Evolutionary conservation across 2,888 invertebrate species (phyloP), one percentile per base, ranked within the genome.

Genomic region (Buathra laborator): DNA sequence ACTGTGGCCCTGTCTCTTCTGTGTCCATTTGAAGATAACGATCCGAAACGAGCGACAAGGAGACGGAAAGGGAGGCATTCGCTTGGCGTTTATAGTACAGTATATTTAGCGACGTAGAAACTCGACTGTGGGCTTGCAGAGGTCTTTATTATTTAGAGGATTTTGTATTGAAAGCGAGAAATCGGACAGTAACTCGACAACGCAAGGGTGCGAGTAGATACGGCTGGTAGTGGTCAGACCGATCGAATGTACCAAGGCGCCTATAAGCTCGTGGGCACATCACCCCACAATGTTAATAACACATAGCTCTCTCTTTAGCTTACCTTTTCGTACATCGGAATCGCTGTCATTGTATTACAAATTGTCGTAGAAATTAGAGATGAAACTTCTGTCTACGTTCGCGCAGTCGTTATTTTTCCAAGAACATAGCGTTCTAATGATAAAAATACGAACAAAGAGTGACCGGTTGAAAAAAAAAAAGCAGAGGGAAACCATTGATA

Each of bases 1-100:
- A 43, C 43, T 5, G 29, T 14, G 14, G 5, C 1, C 56, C 59
- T 56, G 59, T 29, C 59, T 24, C 24, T 59, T 32, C 32, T 29
- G 59, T 64, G 74, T 75, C 74, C 62, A 75, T 75, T 48, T 29
- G 32, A 56, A 46, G 74, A 75, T 75, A 64, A 48, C 62, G 64
- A 75, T 75, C 74, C 48, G 46, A 64, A 48, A 64, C 46, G 32
- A 24, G 59, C 59, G 59, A 59, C 29, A 59, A 59, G 59, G 59
- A 59, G 59, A 59, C 59, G 59, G 59, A 59, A 32, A 29, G 32
- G 59, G 29, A 59, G 59, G 32, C 29, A 59, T 59, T 14, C 59
- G 14, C 59, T 10, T 32, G 59, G 59, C 59, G 59, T 59, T 59
- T 59, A 32, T 59, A 12, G 59, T 29, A 32, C 32, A 6, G 59